These are phyloP conservation scores for Cheilosia vulpina DNA, from an alignment of 2,888 invertebrate species.

Conservation along the genomic window DNA sequence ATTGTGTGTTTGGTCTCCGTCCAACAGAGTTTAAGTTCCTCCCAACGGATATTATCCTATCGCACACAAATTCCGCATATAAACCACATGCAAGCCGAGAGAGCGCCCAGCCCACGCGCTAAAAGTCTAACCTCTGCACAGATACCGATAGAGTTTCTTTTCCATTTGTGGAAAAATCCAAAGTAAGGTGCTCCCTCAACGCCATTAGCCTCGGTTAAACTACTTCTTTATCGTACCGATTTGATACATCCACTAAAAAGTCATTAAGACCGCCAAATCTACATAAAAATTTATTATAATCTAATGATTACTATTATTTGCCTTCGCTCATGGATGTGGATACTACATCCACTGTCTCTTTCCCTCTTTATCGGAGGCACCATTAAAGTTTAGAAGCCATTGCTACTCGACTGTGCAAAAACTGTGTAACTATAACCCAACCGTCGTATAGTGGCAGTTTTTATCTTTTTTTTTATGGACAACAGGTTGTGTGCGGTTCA, in stretches of 20 bases:
- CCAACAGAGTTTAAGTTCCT: not conserved
- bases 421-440: constrained; percentile 32
- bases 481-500: constrained; percentile 35
- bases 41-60: not conserved
- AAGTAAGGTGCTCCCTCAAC: constrained; percentile 43
- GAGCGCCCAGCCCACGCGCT: constrained; percentile 41
- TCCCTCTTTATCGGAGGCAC: not conserved
- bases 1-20: not conserved
- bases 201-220: constrained; percentile 27
- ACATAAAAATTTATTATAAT: constrained; percentile 62
- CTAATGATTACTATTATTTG: constrained; percentile 56
- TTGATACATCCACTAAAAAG: constrained; percentile 36
- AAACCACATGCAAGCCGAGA: not conserved
- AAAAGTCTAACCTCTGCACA: constrained; percentile 2
- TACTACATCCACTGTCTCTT: no score
- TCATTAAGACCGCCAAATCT: constrained; percentile 60
- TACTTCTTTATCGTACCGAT: constrained; percentile 39
- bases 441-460: constrained; percentile 19
- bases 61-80: constrained; percentile 9
- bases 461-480: not conserved
- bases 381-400: constrained; percentile 36
- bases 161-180: constrained; percentile 1
- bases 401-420: constrained; percentile 11
- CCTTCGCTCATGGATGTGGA: constrained; percentile 10
- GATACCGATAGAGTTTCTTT: not conserved